These are phyloP conservation scores for Drosophila subpulchrella DNA, from an alignment of 1,140 invertebrate genomes.

Conservation along the genomic window DNA sequence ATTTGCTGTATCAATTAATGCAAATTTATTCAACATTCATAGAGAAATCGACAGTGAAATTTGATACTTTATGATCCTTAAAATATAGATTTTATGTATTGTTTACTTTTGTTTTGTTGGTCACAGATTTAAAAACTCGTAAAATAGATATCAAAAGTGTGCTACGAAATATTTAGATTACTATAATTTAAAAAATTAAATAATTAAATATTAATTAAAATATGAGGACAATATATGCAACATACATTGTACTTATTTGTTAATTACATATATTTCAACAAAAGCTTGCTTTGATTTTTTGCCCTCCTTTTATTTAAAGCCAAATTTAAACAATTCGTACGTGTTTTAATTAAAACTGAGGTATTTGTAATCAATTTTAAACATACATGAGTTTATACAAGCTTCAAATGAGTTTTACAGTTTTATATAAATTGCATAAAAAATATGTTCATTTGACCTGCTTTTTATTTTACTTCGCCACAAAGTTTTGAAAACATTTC, in stretches of 20 bases:
- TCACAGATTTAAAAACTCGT: background rate
- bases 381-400: slow-evolving; percentile 4
- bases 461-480: slow-evolving; percentile 27
- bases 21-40: slow-evolving; percentile 5
- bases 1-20: background rate
- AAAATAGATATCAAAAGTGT: background rate
- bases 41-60: background rate
- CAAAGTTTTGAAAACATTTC: slow-evolving; percentile 15
- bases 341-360: slow-evolving; percentile 19
- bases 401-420: slow-evolving; percentile 3
- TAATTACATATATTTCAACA: no score
- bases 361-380: slow-evolving; percentile 2
- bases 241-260: no score
- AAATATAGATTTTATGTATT: background rate
- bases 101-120: background rate
- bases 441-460: slow-evolving; percentile 28
- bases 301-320: background rate
- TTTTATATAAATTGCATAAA: slow-evolving; percentile 1
- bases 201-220: no score
- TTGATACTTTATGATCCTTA: background rate
- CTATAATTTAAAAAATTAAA: no score
- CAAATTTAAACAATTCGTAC: background rate
- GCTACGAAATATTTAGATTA: no score
- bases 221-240: no score
- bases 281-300: no score